Percentiles rank a stretch among this genome's conserved stretches.
Evolutionary conservation across 2,797 vertebrate genomes (phyloP).

Genomic region (Molossus molossus): DNA sequence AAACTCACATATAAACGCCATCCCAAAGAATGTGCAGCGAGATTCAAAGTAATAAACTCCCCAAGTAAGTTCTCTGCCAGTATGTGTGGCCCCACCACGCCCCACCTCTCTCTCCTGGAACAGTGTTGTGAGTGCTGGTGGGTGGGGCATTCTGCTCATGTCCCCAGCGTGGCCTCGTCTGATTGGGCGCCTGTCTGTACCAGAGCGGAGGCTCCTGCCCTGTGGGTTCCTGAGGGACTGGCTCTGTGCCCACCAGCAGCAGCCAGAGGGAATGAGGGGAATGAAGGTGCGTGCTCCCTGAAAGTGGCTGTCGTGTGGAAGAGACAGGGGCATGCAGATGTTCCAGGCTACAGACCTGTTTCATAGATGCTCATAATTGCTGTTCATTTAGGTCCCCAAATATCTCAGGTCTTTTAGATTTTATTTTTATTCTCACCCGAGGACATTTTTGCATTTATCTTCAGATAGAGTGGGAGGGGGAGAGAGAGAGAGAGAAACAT

Average conservation of each 20-base stretch:
- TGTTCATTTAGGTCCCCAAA: not conserved
- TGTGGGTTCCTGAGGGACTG: fast-evolving
- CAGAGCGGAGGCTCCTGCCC: no score
- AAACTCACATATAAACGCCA: not conserved
- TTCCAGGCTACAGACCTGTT: not conserved
- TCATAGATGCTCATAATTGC: not conserved
- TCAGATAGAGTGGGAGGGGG: no score
- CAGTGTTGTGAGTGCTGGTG: not conserved
- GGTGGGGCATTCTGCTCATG: no score
- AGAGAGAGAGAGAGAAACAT: no score
- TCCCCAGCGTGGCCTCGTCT: not conserved
- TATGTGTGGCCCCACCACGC: not conserved
- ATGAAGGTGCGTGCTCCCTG: fast-evolving
- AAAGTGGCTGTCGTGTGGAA: not conserved
- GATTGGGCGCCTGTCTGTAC: not conserved
- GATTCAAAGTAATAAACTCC: not conserved
- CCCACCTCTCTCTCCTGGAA: not conserved
- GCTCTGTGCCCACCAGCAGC: not conserved
- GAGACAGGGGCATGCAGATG: not conserved
- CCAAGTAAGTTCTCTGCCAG: not conserved
- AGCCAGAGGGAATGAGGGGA: not conserved
- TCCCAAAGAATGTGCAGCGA: not conserved
- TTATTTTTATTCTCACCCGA: no score
- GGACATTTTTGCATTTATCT: no score
- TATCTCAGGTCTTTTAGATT: not conserved